Evolutionary conservation across 2,888 invertebrate genomes (phyloP).

Genomic region (Erannis defoliaria): DNA sequence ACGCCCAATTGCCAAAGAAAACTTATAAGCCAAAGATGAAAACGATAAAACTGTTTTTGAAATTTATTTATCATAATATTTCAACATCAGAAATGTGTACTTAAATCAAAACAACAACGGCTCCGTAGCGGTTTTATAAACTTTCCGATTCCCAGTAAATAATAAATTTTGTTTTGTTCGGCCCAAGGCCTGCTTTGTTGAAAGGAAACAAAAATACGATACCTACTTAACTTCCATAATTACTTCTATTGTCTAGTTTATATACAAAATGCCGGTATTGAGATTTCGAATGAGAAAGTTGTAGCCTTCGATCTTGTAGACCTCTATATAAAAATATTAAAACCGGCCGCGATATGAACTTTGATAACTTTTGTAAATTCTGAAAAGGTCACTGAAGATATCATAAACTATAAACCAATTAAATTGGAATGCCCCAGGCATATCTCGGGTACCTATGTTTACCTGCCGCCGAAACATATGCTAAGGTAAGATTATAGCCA

Average conservation of each 20-base stretch:
- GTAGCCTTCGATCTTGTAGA: slow-evolving; percentile 14
- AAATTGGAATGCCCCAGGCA: slow-evolving; percentile 17
- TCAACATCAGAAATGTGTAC: slow-evolving; percentile 11
- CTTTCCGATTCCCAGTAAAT: slow-evolving; percentile 39
- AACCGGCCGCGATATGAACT: no score
- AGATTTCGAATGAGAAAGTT: slow-evolving; percentile 23
- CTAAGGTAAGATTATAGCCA: slow-evolving; percentile 51
- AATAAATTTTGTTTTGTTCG: slow-evolving; percentile 45
- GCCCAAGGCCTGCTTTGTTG: slow-evolving; percentile 32
- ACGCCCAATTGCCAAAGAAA: neutral
- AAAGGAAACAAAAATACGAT: slow-evolving; percentile 44
- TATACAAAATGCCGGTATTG: slow-evolving; percentile 28
- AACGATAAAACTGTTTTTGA: neutral
- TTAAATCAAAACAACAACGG: slow-evolving; percentile 19
- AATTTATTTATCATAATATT: slow-evolving; percentile 1
- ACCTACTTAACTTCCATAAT: slow-evolving; percentile 48
- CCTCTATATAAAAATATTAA: slow-evolving; percentile 6
- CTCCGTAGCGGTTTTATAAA: slow-evolving; percentile 29
- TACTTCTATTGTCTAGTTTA: slow-evolving; percentile 44
- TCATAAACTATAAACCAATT: neutral
- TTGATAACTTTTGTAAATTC: neutral
- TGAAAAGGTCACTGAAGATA: neutral
- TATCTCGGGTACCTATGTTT: slow-evolving; percentile 22
- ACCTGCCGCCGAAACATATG: slow-evolving; percentile 39
- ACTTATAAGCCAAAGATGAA: neutral